Conservation (phyloP, 2,888 invertebrate genomes). For the Patella pellucida region DNA sequence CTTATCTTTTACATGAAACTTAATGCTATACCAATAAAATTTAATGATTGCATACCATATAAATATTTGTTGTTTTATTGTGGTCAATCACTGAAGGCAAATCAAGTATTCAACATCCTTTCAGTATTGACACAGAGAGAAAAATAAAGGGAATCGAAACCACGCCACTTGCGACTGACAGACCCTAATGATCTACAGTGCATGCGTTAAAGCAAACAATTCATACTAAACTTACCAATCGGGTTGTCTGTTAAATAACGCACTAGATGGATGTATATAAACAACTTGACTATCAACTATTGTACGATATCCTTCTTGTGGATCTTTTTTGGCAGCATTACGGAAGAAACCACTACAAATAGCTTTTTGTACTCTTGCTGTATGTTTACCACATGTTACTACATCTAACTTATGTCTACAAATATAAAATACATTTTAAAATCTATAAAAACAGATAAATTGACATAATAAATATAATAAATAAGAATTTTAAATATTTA, state of each 20-base stretch:
- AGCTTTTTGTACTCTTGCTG: slow-evolving; percentile 95
- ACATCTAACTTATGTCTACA: slow-evolving; percentile 79
- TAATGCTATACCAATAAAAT: too few species aligned
- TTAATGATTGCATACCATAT: too few species aligned
- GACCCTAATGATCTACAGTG: too few species aligned
- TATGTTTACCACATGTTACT: slow-evolving; percentile 95
- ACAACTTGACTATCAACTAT: slow-evolving; percentile 96
- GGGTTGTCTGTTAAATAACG: slow-evolving; percentile 97
- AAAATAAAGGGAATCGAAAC: too few species aligned
- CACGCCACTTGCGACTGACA: too few species aligned
- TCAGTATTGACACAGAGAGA: background rate
- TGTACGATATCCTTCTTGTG: slow-evolving; percentile 96
- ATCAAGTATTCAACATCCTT: too few species aligned
- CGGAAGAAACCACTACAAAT: slow-evolving; percentile 98
- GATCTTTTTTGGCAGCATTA: slow-evolving; percentile 99
- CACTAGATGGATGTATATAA: slow-evolving; percentile 98
- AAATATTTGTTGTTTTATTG: too few species aligned
- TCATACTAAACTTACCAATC: slow-evolving; percentile 82
- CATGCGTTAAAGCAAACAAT: background rate
- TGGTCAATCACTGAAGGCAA: too few species aligned
- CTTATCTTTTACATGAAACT: too few species aligned
- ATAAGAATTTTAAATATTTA: too few species aligned
- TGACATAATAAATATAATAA: too few species aligned
- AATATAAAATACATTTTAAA: background rate
- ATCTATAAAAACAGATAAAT: too few species aligned